Evolutionary conservation across 2,888 invertebrate genomes (phyloP).

Genomic region (Orchesella flavescens): DNA sequence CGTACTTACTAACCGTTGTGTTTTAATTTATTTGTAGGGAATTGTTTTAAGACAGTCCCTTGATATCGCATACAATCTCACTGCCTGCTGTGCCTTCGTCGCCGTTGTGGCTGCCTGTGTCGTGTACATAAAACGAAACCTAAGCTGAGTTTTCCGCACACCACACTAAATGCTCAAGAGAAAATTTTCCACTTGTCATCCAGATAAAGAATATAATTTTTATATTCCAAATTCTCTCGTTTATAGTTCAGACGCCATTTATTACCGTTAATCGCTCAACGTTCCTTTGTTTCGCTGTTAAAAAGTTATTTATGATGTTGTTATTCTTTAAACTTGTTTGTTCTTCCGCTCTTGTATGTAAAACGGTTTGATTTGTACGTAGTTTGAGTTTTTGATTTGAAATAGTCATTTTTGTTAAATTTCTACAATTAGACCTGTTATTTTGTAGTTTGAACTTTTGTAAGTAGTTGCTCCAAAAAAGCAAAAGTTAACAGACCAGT

Average conservation of each 20-base stretch:
- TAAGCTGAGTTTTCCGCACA: slow-evolving; percentile 17
- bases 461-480: background rate
- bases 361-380: background rate
- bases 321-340: too few species aligned
- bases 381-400: background rate
- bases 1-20: slow-evolving; percentile 7
- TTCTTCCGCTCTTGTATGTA: too few species aligned
- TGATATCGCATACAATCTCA: slow-evolving; percentile 66
- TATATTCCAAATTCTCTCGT: too few species aligned
- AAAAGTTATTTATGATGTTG: background rate
- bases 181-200: too few species aligned
- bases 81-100: slow-evolving; percentile 68
- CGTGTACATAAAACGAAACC: slow-evolving; percentile 68
- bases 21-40: slow-evolving; percentile 53
- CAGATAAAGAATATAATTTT: too few species aligned
- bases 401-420: background rate
- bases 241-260: too few species aligned
- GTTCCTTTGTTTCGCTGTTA: background rate
- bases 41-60: slow-evolving; percentile 68
- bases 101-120: slow-evolving; percentile 67
- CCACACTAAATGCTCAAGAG: background rate
- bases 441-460: slow-evolving; percentile 16
- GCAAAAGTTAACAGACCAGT: slow-evolving; percentile 21
- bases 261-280: too few species aligned
- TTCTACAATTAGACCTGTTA: background rate